Base-by-base conservation (phyloP, 2,888 invertebrate genomes). In the Eristalis tenax region DNA sequence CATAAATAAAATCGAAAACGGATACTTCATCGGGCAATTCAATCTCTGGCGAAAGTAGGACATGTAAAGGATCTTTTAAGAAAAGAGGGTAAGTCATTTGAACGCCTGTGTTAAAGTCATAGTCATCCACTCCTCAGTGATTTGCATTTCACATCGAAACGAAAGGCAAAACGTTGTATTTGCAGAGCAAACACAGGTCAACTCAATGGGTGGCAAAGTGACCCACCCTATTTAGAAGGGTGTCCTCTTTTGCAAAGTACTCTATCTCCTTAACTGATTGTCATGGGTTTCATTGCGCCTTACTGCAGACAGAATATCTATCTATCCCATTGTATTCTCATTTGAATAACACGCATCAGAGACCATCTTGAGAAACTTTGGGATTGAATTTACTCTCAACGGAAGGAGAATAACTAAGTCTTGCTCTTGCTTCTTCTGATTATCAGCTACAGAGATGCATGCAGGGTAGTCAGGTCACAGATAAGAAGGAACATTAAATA, bases 1-100 rank as follows among this genome's bases (percentile, higher is more conserved):
- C 66, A 69, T 79, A 83, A 77, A 81, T 73, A 68, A 61, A 79
- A 63, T 80, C 83, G 69, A 88, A 88, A 83, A 88, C 88, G 88
- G 69, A 88, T 88, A 88, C 73, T 61, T 74, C 75, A 84, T 77
- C 80, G 70, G 80, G 77, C 35, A 81, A 80, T 71, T 77, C 50
- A 84, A 84, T 80, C 65, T 84, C 80, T 32, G 56, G 74, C 64
- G 88, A 88, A 88, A 80, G 65, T 88, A 88, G 88, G 88, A 88
- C 88, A 88, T 88, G 88, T 84, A 88, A 88, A 88, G 88, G 77
- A 84, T 84, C 88, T 77, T 84, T 88, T 35, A 88, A 88, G 77
- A 88, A 88, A 83, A 88, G 81, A 65, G 88, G 88, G 88, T 88
- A 77, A 88, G 88, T 84, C 87, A 40, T 28, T 65, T 22, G 18